Conservation (phyloP, 2,797 vertebrate genomes). For the Sebastes steindachneri region DNA sequence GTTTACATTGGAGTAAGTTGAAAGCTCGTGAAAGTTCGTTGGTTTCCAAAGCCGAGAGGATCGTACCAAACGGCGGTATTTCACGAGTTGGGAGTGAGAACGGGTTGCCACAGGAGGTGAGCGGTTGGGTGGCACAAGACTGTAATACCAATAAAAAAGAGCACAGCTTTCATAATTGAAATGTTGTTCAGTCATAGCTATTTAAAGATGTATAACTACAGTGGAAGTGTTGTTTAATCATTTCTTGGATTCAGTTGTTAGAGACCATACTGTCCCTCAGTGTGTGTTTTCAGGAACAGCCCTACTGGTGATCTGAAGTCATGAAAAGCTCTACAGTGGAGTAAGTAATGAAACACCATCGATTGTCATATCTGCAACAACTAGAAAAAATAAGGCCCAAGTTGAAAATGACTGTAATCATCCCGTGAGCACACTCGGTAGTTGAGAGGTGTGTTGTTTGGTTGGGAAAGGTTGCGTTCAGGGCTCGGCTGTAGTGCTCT, state of each 20-base stretch:
- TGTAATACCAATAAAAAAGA: neutral
- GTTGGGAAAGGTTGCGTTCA: slow-evolving; percentile 11
- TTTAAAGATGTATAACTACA: neutral
- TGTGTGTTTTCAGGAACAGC: neutral
- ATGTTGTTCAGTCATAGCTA: neutral
- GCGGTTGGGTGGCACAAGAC: neutral
- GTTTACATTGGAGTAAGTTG: too few species aligned
- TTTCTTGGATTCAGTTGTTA: neutral
- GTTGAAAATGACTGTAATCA: slow-evolving; percentile 41
- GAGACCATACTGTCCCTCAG: neutral
- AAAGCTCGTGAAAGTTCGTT: too few species aligned
- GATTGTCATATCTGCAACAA: slow-evolving; percentile 6
- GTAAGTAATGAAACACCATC: slow-evolving; percentile 3
- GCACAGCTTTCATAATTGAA: neutral
- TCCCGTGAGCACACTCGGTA: slow-evolving; percentile 12
- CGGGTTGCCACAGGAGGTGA: neutral
- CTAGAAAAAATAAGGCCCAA: neutral
- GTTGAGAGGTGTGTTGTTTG: neutral
- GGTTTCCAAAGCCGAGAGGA: too few species aligned
- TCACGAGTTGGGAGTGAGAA: too few species aligned
- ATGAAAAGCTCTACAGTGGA: slow-evolving; percentile 17
- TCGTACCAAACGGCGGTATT: too few species aligned
- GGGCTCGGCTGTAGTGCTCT: slow-evolving; percentile 33
- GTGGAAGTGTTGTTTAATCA: neutral
- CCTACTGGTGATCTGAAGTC: slow-evolving; percentile 1